A percentile compares a stretch with the other conserved stretches of the same genome.
Evolutionary conservation across 2,113 vertebrate genomes (phyloP).

Genomic region (Tamias sibiricus): DNA sequence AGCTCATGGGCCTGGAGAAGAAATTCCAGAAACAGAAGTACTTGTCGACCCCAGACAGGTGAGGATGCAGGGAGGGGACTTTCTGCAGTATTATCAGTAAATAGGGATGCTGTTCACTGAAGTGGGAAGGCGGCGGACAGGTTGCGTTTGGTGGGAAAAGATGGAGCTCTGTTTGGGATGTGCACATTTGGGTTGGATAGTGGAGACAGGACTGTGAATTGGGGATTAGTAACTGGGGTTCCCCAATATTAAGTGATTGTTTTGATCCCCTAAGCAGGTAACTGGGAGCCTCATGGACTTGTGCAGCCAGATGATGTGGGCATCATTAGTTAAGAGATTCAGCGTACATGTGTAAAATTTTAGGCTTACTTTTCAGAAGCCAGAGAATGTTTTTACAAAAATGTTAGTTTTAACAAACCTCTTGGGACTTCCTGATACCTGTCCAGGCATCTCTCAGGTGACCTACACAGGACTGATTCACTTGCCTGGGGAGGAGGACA

Average conservation of each 20-base stretch:
- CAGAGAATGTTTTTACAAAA: conserved; percentile 14
- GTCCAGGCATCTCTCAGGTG: conserved; percentile 65
- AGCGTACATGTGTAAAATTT: not conserved
- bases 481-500: conserved; percentile 58
- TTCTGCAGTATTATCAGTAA: not conserved
- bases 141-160: not conserved
- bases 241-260: no score
- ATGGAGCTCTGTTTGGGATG: not conserved
- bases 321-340: not conserved
- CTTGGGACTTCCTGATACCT: conserved; percentile 51
- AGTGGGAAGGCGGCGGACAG: no score
- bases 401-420: not conserved
- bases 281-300: not conserved
- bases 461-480: conserved; percentile 57
- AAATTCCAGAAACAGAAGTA: conserved; percentile 99
- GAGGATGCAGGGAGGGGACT: conserved; percentile 9
- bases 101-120: not conserved
- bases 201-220: not conserved
- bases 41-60: conserved; percentile 98
- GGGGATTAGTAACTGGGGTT: not conserved
- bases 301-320: no score
- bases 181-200: not conserved
- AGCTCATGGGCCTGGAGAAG: conserved; percentile 99
- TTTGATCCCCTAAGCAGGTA: not conserved
- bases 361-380: conserved; percentile 26